Evolutionary conservation across 2,888 invertebrate genomes (phyloP).

Genomic region (Nemotelus pantherinus): DNA sequence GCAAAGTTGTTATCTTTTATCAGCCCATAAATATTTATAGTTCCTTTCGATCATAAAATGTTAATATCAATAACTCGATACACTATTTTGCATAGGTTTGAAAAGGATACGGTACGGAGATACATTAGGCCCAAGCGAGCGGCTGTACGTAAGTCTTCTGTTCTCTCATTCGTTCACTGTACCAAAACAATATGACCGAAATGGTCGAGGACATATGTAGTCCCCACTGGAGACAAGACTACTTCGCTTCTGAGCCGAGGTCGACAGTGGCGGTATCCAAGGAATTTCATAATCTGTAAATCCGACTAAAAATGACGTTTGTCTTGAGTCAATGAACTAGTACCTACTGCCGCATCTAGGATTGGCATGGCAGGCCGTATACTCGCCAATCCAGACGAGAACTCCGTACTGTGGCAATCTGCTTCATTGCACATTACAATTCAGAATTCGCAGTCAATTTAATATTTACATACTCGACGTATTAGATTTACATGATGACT

Average conservation of each 20-base stretch:
- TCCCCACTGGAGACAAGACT: not conserved
- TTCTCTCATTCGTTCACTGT: not conserved
- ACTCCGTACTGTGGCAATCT: not conserved
- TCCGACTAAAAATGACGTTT: constrained; percentile 8
- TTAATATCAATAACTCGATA: constrained; percentile 47
- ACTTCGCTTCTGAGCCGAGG: no score
- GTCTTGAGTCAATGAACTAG: not conserved
- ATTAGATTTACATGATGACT: constrained; percentile 51
- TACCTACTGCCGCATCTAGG: no score
- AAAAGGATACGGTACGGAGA: not conserved
- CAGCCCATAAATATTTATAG: constrained; percentile 51
- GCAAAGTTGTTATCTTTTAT: constrained; percentile 48
- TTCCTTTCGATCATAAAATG: constrained; percentile 49
- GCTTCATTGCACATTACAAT: constrained; percentile 44
- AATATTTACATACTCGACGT: constrained; percentile 53
- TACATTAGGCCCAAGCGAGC: not conserved
- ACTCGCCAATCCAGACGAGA: no score
- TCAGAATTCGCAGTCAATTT: constrained; percentile 55
- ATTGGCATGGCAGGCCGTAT: no score
- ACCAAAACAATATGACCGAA: not conserved
- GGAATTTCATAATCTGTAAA: constrained; percentile 34
- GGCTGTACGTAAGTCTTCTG: not conserved
- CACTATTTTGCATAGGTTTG: constrained; percentile 31
- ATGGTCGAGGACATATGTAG: not conserved
- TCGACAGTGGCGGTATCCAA: not conserved